Conservation (phyloP, 2,888 invertebrate genomes). For the Acleris emargana region DNA sequence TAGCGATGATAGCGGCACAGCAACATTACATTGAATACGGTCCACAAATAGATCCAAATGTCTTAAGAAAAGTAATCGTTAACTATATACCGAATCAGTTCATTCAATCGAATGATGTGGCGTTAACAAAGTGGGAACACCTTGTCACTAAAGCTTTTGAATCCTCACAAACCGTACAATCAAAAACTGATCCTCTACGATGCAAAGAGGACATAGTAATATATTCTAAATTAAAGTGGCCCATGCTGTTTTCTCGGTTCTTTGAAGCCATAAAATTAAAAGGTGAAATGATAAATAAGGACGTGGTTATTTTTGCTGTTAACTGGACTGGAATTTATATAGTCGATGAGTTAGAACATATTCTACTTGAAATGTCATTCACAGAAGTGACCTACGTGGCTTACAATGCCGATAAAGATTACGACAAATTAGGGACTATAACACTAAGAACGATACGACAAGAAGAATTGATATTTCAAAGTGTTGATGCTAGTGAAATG, state of each 20-base stretch:
- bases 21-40: slow-evolving; percentile 95
- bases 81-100: slow-evolving; percentile 93
- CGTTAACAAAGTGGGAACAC: slow-evolving; percentile 88
- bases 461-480: slow-evolving; percentile 96
- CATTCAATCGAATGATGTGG: slow-evolving; percentile 85
- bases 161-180: slow-evolving; percentile 88
- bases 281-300: slow-evolving; percentile 86
- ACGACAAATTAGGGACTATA: slow-evolving; percentile 85
- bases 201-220: slow-evolving; percentile 96
- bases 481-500: slow-evolving; percentile 94
- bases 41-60: slow-evolving; percentile 85
- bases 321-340: slow-evolving; percentile 97
- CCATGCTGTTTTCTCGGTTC: slow-evolving; percentile 96
- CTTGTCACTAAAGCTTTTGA: slow-evolving; percentile 88
- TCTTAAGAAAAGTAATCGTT: slow-evolving; percentile 88
- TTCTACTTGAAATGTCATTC: slow-evolving; percentile 93
- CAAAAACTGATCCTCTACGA: slow-evolving; percentile 85
- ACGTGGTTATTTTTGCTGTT: slow-evolving; percentile 94
- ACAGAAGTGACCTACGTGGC: slow-evolving; percentile 92
- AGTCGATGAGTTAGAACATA: slow-evolving; percentile 95
- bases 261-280: slow-evolving; percentile 94
- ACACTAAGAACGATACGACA: slow-evolving; percentile 92
- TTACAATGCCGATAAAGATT: slow-evolving; percentile 78
- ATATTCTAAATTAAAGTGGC: slow-evolving; percentile 96
- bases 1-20: slow-evolving; percentile 94